phyloP scores from a whole-genome alignment of 2,113 vertebrate species.

The Cavia aperea region DNA sequence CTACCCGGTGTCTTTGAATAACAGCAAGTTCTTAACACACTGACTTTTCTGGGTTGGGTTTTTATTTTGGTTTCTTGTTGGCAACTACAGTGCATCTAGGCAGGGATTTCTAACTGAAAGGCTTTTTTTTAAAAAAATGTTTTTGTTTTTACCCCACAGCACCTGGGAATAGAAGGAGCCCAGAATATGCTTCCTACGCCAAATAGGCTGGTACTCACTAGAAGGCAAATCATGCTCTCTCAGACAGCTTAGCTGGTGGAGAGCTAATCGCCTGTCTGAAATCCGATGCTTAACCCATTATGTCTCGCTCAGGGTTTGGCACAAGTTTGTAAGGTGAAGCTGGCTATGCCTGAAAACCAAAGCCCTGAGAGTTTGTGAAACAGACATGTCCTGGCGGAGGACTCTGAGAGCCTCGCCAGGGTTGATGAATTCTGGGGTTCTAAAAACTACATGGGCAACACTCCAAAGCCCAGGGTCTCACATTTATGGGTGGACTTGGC shows the following conservation, averaged over 20 bases:
- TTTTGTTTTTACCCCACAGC: slow-evolving; percentile 8
- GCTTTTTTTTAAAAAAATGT: not conserved
- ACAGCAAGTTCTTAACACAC: slow-evolving; percentile 31
- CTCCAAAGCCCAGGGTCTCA: not conserved
- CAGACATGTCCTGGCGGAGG: slow-evolving; percentile 62
- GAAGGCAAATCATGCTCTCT: slow-evolving; percentile 56
- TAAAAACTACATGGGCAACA: not conserved
- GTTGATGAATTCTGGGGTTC: not conserved
- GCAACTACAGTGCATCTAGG: slow-evolving; percentile 39
- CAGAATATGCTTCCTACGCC: slow-evolving; percentile 57
- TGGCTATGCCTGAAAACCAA: slow-evolving; percentile 36
- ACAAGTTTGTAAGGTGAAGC: slow-evolving; percentile 40
- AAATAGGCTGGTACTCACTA: slow-evolving; percentile 55
- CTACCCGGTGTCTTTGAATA: slow-evolving; percentile 46
- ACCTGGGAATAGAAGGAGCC: slow-evolving; percentile 53
- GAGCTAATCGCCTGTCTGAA: slow-evolving; percentile 59
- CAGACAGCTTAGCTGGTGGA: not conserved
- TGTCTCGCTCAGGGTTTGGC: slow-evolving; percentile 60
- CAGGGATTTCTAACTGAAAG: slow-evolving; percentile 60
- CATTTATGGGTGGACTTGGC: not conserved
- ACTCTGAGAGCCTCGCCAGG: not conserved
- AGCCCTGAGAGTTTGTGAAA: slow-evolving; percentile 59
- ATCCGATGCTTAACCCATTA: slow-evolving; percentile 60
- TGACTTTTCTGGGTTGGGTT: slow-evolving; percentile 43
- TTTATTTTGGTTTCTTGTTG: slow-evolving; percentile 46